These are phyloP conservation scores for Diabrotica undecimpunctata DNA, from an alignment of 1,140 invertebrate species.

Conservation along the genomic window DNA sequence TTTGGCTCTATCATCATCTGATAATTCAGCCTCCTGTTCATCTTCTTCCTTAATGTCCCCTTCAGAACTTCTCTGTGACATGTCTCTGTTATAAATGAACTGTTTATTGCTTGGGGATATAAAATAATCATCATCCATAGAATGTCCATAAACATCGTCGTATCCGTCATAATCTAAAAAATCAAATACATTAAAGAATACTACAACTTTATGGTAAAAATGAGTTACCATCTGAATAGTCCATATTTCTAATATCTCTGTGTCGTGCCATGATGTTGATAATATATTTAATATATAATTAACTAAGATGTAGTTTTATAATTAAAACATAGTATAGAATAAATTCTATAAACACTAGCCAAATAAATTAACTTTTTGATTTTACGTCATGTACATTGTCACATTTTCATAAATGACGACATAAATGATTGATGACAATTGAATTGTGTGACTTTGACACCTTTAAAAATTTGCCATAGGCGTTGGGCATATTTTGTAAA, in stretches of 20 bases:
- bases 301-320: too few relatives aligned
- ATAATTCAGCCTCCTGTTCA: constrained; percentile 56
- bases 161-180: constrained; percentile 80
- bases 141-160: constrained; percentile 89
- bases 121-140: constrained; percentile 84
- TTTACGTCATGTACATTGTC: too few relatives aligned
- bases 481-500: too few relatives aligned
- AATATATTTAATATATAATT: neutral
- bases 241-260: constrained; percentile 70
- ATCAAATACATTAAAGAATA: constrained; percentile 16
- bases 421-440: too few relatives aligned
- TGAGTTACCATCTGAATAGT: constrained; percentile 65
- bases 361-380: too few relatives aligned
- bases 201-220: constrained; percentile 11
- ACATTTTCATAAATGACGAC: too few relatives aligned
- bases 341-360: too few relatives aligned
- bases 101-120: constrained; percentile 82
- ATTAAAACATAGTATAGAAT: too few relatives aligned
- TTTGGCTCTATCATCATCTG: constrained; percentile 66
- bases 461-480: too few relatives aligned
- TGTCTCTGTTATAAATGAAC: constrained; percentile 80
- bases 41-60: constrained; percentile 73
- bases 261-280: constrained; percentile 67
- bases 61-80: constrained; percentile 64
- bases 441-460: too few relatives aligned